Percentiles rank a stretch among this genome's conserved stretches.
These are phyloP conservation scores for Thalpophila matura DNA, from an alignment of 2,888 invertebrate species.

Conservation along the genomic window DNA sequence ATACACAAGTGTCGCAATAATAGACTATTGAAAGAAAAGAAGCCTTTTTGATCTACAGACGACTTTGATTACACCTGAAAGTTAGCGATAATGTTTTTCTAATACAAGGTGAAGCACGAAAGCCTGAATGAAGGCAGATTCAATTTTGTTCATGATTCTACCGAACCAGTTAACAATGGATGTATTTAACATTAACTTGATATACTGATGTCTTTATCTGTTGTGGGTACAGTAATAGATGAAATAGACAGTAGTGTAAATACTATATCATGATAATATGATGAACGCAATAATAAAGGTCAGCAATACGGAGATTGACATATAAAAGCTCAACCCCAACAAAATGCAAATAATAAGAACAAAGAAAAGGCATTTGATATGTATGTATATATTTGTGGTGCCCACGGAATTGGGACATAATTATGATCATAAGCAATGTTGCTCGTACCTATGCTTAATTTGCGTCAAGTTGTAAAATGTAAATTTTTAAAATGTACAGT, in stretches of 20 bases:
- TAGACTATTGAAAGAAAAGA: conserved; percentile 6
- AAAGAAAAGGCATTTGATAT: not conserved
- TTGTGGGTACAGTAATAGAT: not conserved
- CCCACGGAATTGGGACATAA: conserved; percentile 56
- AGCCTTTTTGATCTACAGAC: conserved; percentile 15
- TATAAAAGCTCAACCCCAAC: not conserved
- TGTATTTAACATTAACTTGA: not conserved
- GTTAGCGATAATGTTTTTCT: conserved; percentile 16
- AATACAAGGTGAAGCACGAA: conserved; percentile 11
- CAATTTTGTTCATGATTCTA: conserved; percentile 4
- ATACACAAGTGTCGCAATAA: conserved; percentile 10
- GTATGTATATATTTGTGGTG: conserved; percentile 36
- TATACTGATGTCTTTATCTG: not conserved
- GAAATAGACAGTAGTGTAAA: not conserved
- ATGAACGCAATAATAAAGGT: conserved; percentile 10
- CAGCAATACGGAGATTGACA: not conserved
- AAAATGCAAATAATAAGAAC: conserved; percentile 1
- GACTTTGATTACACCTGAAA: conserved; percentile 16
- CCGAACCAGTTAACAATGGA: not conserved
- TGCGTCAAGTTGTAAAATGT: conserved; percentile 75
- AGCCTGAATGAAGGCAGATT: not conserved
- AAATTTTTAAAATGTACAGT: no score
- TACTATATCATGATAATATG: conserved; percentile 1
- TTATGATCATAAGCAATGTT: conserved; percentile 62
- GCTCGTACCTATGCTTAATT: conserved; percentile 70